A percentile compares a stretch with the other conserved stretches of the same genome.
These are phyloP conservation scores for Ctena decussata DNA, from an alignment of 2,888 invertebrate genomes.

Conservation along the genomic window DNA sequence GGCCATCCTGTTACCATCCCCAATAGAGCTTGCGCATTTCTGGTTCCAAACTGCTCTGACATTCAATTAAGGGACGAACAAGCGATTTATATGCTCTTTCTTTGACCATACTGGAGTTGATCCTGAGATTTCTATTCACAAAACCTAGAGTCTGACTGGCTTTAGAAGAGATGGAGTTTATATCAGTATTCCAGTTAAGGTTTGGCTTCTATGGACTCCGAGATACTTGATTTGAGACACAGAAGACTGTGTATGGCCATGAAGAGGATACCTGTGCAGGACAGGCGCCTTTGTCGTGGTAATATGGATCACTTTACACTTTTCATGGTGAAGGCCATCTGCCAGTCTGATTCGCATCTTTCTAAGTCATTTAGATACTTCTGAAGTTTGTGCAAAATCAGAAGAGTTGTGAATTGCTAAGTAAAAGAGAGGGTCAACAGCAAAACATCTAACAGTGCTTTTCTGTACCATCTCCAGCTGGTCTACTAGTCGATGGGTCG, in stretches of 20 bases:
- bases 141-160: not conserved
- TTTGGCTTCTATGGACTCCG: slow-evolving; percentile 20
- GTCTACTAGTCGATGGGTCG: no score
- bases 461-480: no score
- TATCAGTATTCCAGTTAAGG: slow-evolving; percentile 20
- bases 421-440: no score
- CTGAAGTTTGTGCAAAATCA: no score
- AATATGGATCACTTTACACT: no score
- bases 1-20: not conserved
- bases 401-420: no score
- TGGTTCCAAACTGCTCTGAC: not conserved
- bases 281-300: not conserved
- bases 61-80: not conserved
- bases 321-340: no score
- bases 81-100: not conserved
- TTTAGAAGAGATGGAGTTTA: not conserved
- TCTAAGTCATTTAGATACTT: no score
- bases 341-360: no score
- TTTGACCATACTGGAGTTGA: no score
- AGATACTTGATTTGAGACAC: no score
- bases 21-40: not conserved
- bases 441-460: no score
- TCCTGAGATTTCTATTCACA: not conserved
- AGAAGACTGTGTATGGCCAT: slow-evolving; percentile 22
- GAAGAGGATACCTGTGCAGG: slow-evolving; percentile 17